Evolutionary conservation across 2,888 invertebrate genomes (phyloP).

Genomic region (Torymus auratus): DNA sequence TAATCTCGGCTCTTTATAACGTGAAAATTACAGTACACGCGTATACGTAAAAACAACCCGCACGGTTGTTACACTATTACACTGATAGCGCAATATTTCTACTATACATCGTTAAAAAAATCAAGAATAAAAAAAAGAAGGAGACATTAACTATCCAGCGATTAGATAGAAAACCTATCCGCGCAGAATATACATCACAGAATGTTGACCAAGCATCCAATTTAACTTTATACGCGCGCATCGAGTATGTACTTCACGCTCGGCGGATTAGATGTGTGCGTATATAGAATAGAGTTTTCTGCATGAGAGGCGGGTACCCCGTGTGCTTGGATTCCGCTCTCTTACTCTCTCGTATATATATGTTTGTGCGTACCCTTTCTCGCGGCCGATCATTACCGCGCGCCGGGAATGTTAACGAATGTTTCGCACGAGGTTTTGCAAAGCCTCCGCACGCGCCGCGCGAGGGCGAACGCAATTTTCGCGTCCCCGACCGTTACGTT

Average conservation of each 20-base stretch:
- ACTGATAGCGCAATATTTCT: too few relatives aligned
- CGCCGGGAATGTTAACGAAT: conserved; percentile 72
- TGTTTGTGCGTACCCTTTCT: conserved; percentile 54
- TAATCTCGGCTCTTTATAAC: too few relatives aligned
- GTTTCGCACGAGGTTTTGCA: conserved; percentile 67
- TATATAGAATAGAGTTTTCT: conserved; percentile 24
- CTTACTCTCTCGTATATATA: not conserved
- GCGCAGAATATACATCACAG: too few relatives aligned
- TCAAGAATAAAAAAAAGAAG: too few relatives aligned
- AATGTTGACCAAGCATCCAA: not conserved
- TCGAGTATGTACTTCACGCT: conserved; percentile 1
- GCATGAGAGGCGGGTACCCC: not conserved
- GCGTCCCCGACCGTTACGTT: conserved; percentile 29
- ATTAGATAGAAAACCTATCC: too few relatives aligned
- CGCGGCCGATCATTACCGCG: conserved; percentile 66
- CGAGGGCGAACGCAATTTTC: conserved; percentile 60
- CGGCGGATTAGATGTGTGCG: conserved; percentile 7
- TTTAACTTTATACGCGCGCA: not conserved
- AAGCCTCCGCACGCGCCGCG: conserved; percentile 1
- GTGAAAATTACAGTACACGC: too few relatives aligned
- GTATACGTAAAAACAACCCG: too few relatives aligned
- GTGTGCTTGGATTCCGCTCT: too few relatives aligned
- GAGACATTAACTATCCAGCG: too few relatives aligned
- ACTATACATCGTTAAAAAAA: too few relatives aligned
- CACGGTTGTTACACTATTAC: too few relatives aligned